Base-by-base conservation (phyloP, 2,113 vertebrate genomes). In the Butastur rufipennis region DNA sequence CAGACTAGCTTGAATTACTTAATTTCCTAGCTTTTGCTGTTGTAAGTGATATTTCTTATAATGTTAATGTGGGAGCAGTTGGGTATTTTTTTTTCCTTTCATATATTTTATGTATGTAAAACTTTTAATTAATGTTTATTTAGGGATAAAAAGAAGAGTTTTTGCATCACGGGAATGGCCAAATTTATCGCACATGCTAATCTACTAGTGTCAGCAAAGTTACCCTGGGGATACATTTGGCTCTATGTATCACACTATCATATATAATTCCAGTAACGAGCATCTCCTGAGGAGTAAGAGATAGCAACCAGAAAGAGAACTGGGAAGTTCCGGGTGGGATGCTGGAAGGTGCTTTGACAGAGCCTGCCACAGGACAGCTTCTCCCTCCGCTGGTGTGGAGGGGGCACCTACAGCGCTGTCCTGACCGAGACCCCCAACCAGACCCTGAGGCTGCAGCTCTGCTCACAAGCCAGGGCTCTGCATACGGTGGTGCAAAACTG, bases 101-200 rank as follows among this genome's bases (percentile, higher is more conserved):
- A 80, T 85, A 73, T 81, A 82, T 71, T 88, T 92, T 87, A 87
- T 66, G 29, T 90, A 90, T 87, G 70, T 87, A 87, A 90, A 87
- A 82, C 29, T 84, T 92, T 93, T 97, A 96, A 96, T 95, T 95
- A 94, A 94, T 85, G 42, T 97, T 96, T 96, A 80, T 95, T 95
- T 95, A 95, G 26, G 94, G 86, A 95, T 95, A 80, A 97, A 96
- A 94, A 77, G 66, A 82, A 77, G 91, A 93, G n/a, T 2, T 78
- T 95, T 87, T 94, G 71, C 56, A 77, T 90, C 81, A 91, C 5
- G 11, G 58, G 81, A 95, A 95, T 86, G 86, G 74, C 42, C 74
- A 86, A 66, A 97, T 95, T 91, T 96, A 90, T 94, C 73, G 7
- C 70, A 80, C 43, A 65, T 87, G 62, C 45, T 95, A 90, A 93